Conservation (phyloP, 2,888 invertebrate species). For the Punctoribates punctum region DNA sequence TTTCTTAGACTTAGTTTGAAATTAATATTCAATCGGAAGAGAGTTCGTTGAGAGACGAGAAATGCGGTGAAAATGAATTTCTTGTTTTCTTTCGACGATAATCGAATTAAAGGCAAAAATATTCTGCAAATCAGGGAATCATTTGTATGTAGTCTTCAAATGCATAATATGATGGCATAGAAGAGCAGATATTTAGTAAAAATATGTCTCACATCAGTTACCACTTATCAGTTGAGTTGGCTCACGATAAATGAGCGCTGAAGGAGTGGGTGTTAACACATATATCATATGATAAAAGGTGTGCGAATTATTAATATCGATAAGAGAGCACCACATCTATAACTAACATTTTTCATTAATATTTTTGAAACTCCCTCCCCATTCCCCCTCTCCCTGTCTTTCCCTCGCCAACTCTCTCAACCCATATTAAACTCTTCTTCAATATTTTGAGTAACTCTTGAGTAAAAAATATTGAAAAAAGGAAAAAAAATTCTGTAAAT, state of each 20-base stretch:
- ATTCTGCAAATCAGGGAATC: neutral
- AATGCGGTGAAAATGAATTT: no score
- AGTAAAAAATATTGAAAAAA: no score
- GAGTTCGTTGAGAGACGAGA: no score
- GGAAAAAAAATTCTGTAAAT: neutral
- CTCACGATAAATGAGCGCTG: neutral
- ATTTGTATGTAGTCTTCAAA: neutral
- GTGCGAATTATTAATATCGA: neutral
- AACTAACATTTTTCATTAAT: neutral
- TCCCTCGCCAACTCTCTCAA: neutral
- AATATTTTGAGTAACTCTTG: no score
- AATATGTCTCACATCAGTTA: neutral
- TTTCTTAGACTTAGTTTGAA: no score
- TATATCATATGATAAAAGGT: conserved; percentile 1
- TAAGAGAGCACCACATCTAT: neutral
- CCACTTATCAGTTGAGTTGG: neutral
- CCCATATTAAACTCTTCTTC: no score
- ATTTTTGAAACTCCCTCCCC: neutral
- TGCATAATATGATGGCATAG: neutral
- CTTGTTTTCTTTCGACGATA: neutral
- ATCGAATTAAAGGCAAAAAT: neutral
- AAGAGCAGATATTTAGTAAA: neutral
- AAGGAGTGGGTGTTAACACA: conserved; percentile 5
- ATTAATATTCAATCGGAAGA: no score
- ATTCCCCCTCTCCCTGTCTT: no score